Base-by-base conservation (phyloP, 2,797 vertebrate genomes). In the Echeneis naucrates region DNA sequence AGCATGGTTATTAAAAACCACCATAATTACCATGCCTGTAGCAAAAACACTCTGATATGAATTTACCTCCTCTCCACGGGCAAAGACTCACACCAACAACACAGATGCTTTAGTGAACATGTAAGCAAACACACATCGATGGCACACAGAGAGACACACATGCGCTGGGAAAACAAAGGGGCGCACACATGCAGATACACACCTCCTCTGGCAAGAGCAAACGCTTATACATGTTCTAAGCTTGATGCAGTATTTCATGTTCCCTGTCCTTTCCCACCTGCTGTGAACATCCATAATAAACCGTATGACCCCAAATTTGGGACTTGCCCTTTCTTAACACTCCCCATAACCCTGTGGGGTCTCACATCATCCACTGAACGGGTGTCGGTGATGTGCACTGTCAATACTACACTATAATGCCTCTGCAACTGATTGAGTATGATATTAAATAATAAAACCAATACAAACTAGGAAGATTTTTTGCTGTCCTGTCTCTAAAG, bases 1-100 rank as follows among this genome's bases (percentile, higher is more conserved):
- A 93, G 89, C 87, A 85, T 81, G 85, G 90, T 92, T 92, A 92
- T 93, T 93, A 92, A 92, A 93, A 92, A 87, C 61, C 78, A 80
- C 83, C 88, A 89, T 92, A 90, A 92, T 92, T 91, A 87, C 87
- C 83, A 87, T 42, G 88, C 91, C 89, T 72, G 80, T 83, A 87
- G 90, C 91, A 84, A 89, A 92, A 91, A 92, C 89, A 89, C 74
- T 83, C 75, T 79, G 84, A 91, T 88, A 88, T 83, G 82, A 90
- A 86, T 89, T 87, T 90, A 88, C 88, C 90, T 90, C 84, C 74
- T 89, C 87, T 92, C 78, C 63, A 82, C n/a, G 13, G 87, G 84
- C 79, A 87, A 74, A 86, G 51, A 88, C 81, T 68, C 75, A 75
- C 57, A 77, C 73, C 40, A 35, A 56, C 55, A 71, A 72, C 71